Conservation (phyloP, 2,888 invertebrate species). For the Herminia tarsipennalis region DNA sequence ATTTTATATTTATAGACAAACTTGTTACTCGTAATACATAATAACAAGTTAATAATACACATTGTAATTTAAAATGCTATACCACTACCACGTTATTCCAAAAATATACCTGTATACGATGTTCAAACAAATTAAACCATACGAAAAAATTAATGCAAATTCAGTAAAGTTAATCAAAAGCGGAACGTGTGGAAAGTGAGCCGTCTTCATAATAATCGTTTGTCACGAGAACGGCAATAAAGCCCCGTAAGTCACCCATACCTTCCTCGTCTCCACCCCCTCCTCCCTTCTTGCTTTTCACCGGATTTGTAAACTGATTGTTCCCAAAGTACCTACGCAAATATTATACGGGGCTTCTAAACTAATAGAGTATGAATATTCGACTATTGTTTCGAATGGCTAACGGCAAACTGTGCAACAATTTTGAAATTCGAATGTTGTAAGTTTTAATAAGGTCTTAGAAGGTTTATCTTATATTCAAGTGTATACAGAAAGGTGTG, state of each 20-base stretch:
- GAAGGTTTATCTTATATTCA: background rate
- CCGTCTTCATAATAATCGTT: conserved; percentile 64
- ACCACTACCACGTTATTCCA: too few relatives aligned
- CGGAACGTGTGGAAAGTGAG: conserved; percentile 56
- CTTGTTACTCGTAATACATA: too few relatives aligned
- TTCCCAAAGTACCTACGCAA: conserved; percentile 46
- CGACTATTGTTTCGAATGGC: conserved; percentile 28
- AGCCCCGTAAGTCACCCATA: conserved; percentile 44
- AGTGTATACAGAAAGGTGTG: background rate
- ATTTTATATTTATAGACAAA: too few relatives aligned
- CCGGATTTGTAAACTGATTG: conserved; percentile 47
- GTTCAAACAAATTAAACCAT: conserved; percentile 19
- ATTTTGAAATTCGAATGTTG: conserved; percentile 1
- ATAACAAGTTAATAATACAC: too few relatives aligned
- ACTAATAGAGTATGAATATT: conserved; percentile 38
- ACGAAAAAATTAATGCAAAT: conserved; percentile 38
- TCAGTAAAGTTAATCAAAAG: conserved; percentile 47
- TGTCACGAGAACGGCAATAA: conserved; percentile 63
- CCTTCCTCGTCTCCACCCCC: conserved; percentile 20
- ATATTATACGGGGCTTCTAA: conserved; percentile 38
- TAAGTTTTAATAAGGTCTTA: conserved; percentile 7
- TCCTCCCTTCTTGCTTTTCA: conserved; percentile 43
- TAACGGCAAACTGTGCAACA: conserved; percentile 23
- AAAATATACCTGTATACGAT: too few relatives aligned
- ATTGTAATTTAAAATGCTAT: too few relatives aligned